phyloP scores from a whole-genome alignment of 2,113 vertebrate species.

The Pedetes capensis region DNA sequence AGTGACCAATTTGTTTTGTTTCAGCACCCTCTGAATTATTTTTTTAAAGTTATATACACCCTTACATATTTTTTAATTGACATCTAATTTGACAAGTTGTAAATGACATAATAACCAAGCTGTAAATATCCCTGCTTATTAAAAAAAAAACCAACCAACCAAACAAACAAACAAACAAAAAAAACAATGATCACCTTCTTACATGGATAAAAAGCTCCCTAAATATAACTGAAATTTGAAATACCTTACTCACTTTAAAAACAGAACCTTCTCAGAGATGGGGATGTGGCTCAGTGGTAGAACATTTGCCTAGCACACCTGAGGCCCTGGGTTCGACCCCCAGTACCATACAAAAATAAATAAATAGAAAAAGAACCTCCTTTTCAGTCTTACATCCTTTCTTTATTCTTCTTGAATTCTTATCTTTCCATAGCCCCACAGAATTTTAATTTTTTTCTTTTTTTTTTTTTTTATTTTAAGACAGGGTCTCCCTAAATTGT shows the following conservation, averaged over 20 bases:
- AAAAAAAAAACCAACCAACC: too few species aligned
- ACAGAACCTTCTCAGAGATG: too few species aligned
- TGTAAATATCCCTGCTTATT: too few species aligned
- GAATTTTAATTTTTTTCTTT: too few species aligned
- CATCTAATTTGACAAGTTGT: background rate
- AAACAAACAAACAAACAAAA: too few species aligned
- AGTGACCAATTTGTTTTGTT: background rate
- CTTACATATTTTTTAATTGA: background rate
- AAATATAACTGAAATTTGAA: background rate
- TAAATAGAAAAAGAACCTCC: background rate
- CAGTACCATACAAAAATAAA: too few species aligned
- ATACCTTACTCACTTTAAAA: too few species aligned
- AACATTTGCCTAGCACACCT: too few species aligned
- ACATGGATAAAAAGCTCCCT: background rate
- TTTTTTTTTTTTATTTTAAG: too few species aligned
- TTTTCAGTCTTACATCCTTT: background rate
- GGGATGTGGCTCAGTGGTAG: too few species aligned
- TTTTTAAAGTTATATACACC: background rate
- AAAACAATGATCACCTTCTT: background rate
- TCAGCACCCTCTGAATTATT: background rate
- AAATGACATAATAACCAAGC: background rate
- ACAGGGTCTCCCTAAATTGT: too few species aligned
- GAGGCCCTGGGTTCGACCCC: too few species aligned
- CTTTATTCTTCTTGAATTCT: background rate
- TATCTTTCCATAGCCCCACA: background rate